phyloP scores from a whole-genome alignment of 2,113 vertebrate genomes.

The Poeciliopsis turrubarensis region DNA sequence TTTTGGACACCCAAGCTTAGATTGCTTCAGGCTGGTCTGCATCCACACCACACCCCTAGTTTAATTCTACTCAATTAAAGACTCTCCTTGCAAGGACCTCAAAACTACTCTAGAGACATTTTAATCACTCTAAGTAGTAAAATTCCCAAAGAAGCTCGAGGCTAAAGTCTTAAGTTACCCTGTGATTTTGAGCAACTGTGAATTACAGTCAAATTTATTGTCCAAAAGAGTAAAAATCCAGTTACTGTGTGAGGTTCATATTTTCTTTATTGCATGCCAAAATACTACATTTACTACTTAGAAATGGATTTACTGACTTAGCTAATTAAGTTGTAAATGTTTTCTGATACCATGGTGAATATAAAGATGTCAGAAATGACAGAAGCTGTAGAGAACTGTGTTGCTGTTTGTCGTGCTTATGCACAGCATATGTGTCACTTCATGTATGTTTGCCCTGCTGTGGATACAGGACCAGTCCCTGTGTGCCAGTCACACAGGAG shows the following conservation, averaged over 20 bases:
- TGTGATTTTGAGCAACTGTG: conserved; percentile 7
- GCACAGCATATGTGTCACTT: not conserved
- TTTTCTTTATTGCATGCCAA: conserved; percentile 23
- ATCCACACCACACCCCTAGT: conserved; percentile 2
- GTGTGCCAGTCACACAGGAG: conserved; percentile 74
- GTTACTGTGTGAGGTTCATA: conserved; percentile 14
- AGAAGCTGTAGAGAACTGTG: not conserved
- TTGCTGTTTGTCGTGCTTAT: not conserved
- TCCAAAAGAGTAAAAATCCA: conserved; percentile 6
- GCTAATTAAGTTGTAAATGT: not conserved
- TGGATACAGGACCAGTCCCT: conserved; percentile 77
- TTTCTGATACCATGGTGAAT: not conserved
- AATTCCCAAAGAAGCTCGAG: conserved; percentile 19
- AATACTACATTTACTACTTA: conserved; percentile 21
- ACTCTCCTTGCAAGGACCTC: conserved; percentile 1
- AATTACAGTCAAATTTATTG: not conserved
- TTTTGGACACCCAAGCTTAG: not conserved
- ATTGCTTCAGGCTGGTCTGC: conserved; percentile 4
- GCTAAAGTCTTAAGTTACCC: conserved; percentile 11
- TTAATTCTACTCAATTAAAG: conserved; percentile 25
- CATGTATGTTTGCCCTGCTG: conserved; percentile 56
- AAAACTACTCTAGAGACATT: conserved; percentile 19
- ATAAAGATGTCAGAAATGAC: not conserved
- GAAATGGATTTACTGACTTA: not conserved
- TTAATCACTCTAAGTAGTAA: conserved; percentile 31